Evolutionary conservation across 2,888 invertebrate species (phyloP).

Genomic region (Scaptomyza parva): DNA sequence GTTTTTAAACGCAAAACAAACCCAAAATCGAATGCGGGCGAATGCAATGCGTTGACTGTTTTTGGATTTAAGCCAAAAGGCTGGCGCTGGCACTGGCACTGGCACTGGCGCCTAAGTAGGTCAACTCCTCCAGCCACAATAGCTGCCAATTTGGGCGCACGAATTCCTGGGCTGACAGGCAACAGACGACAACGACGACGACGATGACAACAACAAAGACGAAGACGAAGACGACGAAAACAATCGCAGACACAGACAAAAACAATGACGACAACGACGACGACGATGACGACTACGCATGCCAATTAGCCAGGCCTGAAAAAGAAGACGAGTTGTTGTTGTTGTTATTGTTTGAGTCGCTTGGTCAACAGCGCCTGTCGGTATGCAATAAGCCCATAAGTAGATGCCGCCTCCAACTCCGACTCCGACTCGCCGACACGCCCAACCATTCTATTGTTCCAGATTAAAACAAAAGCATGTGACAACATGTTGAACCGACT

Average conservation of each 20-base stretch:
- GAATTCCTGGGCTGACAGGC: slow-evolving; percentile 76
- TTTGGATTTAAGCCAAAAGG: slow-evolving; percentile 76
- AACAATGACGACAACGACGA: slow-evolving; percentile 5
- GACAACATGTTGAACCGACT: too few relatives aligned
- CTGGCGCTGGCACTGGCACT: too few relatives aligned
- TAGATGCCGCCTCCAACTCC: slow-evolving; percentile 5
- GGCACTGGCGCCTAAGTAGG: slow-evolving; percentile 74
- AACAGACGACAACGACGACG: slow-evolving; percentile 46
- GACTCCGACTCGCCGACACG: neutral
- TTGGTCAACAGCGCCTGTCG: slow-evolving; percentile 36
- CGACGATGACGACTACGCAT: slow-evolving; percentile 49
- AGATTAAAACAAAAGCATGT: neutral
- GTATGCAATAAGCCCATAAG: slow-evolving; percentile 41
- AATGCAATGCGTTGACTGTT: slow-evolving; percentile 62
- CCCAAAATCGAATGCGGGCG: slow-evolving; percentile 13
- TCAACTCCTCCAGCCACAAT: slow-evolving; percentile 67
- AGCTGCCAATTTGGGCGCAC: slow-evolving; percentile 76
- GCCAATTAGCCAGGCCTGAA: slow-evolving; percentile 66
- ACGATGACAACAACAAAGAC: slow-evolving; percentile 13
- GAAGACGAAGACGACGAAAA: slow-evolving; percentile 20
- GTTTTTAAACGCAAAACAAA: slow-evolving; percentile 13
- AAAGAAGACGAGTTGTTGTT: neutral
- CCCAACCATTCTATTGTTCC: slow-evolving; percentile 17
- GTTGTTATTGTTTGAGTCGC: slow-evolving; percentile 19
- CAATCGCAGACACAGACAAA: slow-evolving; percentile 39